phyloP scores from a whole-genome alignment of 2,113 vertebrate species.

The Sapajus apella region DNA sequence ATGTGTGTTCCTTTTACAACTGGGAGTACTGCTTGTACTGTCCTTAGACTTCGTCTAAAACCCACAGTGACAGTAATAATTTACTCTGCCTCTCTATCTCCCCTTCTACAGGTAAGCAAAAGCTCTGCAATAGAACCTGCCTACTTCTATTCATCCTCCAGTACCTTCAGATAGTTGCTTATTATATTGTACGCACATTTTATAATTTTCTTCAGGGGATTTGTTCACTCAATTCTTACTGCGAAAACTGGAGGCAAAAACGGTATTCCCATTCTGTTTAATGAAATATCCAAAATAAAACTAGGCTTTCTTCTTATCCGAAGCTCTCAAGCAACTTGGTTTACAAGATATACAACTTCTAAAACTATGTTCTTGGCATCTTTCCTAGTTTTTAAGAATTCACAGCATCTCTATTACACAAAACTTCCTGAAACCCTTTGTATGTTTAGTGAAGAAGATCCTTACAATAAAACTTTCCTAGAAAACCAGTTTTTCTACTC shows the following conservation, averaged over 20 bases:
- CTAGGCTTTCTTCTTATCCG: not conserved
- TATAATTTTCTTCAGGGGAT: not conserved
- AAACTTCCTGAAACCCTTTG: not conserved
- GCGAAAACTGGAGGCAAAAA: not conserved
- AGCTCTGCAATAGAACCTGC: no score
- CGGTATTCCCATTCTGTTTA: not conserved
- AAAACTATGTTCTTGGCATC: not conserved
- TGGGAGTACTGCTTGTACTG: rapidly evolving
- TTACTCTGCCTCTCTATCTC: no score
- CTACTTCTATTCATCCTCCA: not conserved
- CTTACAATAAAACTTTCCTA: not conserved
- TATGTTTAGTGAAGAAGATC: not conserved
- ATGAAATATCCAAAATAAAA: not conserved
- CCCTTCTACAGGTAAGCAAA: not conserved
- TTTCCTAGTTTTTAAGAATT: not conserved
- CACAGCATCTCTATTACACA: not conserved
- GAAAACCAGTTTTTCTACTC: not conserved
- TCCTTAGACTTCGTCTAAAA: no score
- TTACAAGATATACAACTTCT: not conserved
- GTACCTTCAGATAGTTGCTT: not conserved
- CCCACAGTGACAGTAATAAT: rapidly evolving
- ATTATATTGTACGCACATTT: not conserved
- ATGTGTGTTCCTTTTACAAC: not conserved
- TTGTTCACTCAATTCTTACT: not conserved
- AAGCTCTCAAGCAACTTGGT: not conserved